Conservation (phyloP, 2,888 invertebrate species). For the Neuroscelio doddi region DNA sequence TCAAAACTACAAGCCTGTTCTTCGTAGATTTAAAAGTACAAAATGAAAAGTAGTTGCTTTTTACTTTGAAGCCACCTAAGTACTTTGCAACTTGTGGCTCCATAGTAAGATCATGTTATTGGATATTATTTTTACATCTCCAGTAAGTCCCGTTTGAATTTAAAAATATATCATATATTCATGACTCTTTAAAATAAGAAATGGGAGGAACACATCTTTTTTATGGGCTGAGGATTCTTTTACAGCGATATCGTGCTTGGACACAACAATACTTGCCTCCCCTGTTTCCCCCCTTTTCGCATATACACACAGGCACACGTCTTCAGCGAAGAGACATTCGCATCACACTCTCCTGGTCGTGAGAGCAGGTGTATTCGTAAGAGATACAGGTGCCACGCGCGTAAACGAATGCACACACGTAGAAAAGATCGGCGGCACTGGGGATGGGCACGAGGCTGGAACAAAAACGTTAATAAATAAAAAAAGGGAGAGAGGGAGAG, state of each 20-base stretch:
- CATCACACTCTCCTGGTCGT: constrained; percentile 43
- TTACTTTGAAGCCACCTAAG: too few species aligned
- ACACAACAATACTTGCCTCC: constrained; percentile 41
- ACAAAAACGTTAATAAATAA: constrained; percentile 40
- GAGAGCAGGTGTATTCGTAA: constrained; percentile 48
- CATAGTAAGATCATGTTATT: too few species aligned
- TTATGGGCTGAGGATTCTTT: constrained; percentile 32
- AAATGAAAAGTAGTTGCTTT: too few species aligned
- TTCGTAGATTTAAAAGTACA: too few species aligned
- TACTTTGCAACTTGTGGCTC: too few species aligned
- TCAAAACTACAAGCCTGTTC: too few species aligned
- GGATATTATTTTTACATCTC: constrained; percentile 21
- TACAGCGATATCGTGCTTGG: constrained; percentile 33
- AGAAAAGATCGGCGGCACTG: not conserved
- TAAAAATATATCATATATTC: constrained; percentile 42
- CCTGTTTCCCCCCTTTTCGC: constrained; percentile 34
- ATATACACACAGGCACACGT: constrained; percentile 38
- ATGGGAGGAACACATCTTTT: constrained; percentile 7
- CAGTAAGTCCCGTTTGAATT: constrained; percentile 31
- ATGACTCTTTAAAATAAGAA: constrained; percentile 31
- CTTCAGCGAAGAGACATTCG: constrained; percentile 41
- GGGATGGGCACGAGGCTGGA: constrained; percentile 37
- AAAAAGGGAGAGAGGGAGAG: constrained; percentile 14
- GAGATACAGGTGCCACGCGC: constrained; percentile 51
- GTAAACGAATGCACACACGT: constrained; percentile 40